Percentiles rank a stretch among this genome's conserved stretches.
These are phyloP conservation scores for Malurus alboscapulatus DNA, from an alignment of 2,113 vertebrate genomes.

Conservation along the genomic window DNA sequence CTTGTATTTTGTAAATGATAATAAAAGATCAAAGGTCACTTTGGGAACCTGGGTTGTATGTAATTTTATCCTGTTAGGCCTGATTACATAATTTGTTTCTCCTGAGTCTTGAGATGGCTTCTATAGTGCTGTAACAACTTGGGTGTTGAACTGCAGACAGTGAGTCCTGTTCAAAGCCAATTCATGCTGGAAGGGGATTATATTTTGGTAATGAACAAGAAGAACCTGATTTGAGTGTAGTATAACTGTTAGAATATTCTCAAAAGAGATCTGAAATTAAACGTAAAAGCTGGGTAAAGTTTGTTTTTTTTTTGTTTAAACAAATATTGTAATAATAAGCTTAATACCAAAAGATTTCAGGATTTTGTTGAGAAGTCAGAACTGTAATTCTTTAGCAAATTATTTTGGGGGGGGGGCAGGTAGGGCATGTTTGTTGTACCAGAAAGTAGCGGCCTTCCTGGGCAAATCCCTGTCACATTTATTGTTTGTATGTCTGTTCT, in stretches of 20 bases:
- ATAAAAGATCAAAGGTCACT: not conserved
- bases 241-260: not conserved
- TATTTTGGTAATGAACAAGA: not conserved
- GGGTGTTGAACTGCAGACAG: not conserved
- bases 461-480: too few relatives aligned
- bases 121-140: not conserved
- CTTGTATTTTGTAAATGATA: not conserved
- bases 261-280: not conserved
- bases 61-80: not conserved
- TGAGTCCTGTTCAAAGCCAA: not conserved
- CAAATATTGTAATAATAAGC: not conserved
- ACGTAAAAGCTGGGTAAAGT: not conserved
- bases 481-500: accelerated
- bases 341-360: not conserved
- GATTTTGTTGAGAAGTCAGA: not conserved
- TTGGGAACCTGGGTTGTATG: not conserved
- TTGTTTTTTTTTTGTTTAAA: not conserved
- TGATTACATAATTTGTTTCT: not conserved
- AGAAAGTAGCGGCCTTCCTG: not conserved
- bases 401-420: not conserved
- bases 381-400: not conserved
- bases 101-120: not conserved
- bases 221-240: not conserved
- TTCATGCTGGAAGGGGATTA: accelerated
- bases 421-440: not conserved